Evolutionary conservation across 2,888 invertebrate genomes (phyloP), one percentile per base, ranked within the genome.

Genomic region (Eupithecia inturbata): DNA sequence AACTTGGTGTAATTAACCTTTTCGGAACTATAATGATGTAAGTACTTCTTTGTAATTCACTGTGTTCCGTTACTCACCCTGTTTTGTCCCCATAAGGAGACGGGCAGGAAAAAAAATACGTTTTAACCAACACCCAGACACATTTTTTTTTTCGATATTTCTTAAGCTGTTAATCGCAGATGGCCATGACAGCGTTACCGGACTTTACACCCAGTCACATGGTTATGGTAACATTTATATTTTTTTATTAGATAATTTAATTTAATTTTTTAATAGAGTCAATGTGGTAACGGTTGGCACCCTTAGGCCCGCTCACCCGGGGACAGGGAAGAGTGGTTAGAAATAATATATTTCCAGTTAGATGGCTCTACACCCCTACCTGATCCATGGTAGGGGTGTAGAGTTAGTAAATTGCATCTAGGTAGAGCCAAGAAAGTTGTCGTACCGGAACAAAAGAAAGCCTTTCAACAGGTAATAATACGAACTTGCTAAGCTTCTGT

Each of bases 391-490:
- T 14, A 39, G 39, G 14, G 39, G 36, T 9, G 9, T 53, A 53
- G 22, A 22, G 22, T 26, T 26, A 26, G 26, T 22, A 57, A 57
- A 57, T 57, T 53, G 10, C 22, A 53, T 14, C 57, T 57, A 57
- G 12, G 9, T n/a, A 22, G 45, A 22, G 26, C 9, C 53, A 57
- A 22, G 53, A 45, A 68, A 74, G 67, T 70, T 74, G 70, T 72
- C 74, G 74, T 78, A 67, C 68, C 71, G 49, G 57, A 71, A 77
- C 77, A 80, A 78, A 72, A 71, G 66, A 72, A 64, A 70, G 68
- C 45, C 76, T 75, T 76, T 78, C 68, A 76, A 72, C 72, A 78
- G 70, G 75, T 75, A 74, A 72, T 62, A 74, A 76, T 67, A 71
- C 68, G 69, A 64, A 68, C 69, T 62, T 16, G 57, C 41, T 41